phyloP scores from a whole-genome alignment of 2,888 invertebrate genomes.

The Xylophagus ater region DNA sequence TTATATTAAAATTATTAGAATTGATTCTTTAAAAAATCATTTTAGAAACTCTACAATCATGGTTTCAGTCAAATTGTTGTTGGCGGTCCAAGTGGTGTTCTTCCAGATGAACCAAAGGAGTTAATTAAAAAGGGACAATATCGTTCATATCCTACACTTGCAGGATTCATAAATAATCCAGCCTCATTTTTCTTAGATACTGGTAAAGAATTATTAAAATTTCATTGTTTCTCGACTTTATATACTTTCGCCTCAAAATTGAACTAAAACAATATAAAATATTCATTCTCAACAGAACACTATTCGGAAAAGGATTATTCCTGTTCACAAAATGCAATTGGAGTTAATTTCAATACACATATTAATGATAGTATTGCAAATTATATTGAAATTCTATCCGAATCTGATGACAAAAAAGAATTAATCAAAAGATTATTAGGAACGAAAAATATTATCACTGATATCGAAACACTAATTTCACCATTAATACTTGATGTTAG shows the following conservation, averaged over 20 bases:
- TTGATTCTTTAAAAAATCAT: no score
- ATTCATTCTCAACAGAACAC: neutral
- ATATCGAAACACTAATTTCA: neutral
- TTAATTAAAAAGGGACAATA: slow-evolving; percentile 4
- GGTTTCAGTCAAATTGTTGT: slow-evolving; percentile 3
- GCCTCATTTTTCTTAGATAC: slow-evolving; percentile 6
- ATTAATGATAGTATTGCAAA: slow-evolving; percentile 7
- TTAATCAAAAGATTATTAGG: no score
- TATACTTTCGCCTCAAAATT: neutral
- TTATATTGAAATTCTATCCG: no score
- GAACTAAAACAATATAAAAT: neutral
- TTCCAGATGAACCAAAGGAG: neutral
- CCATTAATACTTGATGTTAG: neutral
- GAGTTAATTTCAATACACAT: slow-evolving; percentile 4
- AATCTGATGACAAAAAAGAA: no score
- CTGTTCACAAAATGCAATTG: slow-evolving; percentile 4
- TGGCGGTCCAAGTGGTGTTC: slow-evolving; percentile 9
- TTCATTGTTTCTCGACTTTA: neutral
- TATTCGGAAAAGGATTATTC: no score
- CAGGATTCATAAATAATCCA: slow-evolving; percentile 6
- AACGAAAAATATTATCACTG: neutral
- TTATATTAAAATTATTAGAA: no score
- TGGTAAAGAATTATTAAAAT: neutral
- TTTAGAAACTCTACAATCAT: slow-evolving; percentile 5
- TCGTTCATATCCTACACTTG: slow-evolving; percentile 2